These are phyloP conservation scores for Leucoraja ocellata DNA, from an alignment of 2,797 vertebrate genomes.

Conservation along the genomic window DNA sequence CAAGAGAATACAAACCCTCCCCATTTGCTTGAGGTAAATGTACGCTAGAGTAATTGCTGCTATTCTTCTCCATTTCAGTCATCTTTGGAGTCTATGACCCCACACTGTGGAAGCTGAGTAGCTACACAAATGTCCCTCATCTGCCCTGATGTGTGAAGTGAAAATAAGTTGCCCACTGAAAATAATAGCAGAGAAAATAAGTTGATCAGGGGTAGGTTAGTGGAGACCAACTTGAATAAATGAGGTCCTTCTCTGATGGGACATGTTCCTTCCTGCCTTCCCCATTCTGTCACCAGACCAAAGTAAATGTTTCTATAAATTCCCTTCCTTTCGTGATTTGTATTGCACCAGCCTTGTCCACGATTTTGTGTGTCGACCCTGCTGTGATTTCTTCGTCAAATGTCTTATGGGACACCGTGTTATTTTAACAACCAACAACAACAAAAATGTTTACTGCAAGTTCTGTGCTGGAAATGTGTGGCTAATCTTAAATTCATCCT, in stretches of 20 bases:
- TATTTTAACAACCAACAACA: not conserved
- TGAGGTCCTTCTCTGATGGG: not conserved
- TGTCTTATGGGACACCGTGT: not conserved
- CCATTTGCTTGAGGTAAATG: too few species aligned
- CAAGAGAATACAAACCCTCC: not conserved
- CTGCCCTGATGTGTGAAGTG: not conserved
- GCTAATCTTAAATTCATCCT: slow-evolving; percentile 10
- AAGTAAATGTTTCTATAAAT: not conserved
- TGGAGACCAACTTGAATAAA: not conserved
- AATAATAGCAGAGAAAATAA: not conserved
- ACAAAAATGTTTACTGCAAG: not conserved
- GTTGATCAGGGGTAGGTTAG: not conserved
- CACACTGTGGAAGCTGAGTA: too few species aligned
- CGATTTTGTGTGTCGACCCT: not conserved
- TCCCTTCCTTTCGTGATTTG: not conserved
- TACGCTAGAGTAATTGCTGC: too few species aligned
- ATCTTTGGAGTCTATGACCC: too few species aligned
- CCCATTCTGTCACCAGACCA: not conserved
- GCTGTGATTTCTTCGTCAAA: not conserved
- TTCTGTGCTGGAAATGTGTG: not conserved
- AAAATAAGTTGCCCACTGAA: not conserved
- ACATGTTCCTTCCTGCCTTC: not conserved
- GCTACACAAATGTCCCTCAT: too few species aligned
- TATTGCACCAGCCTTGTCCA: not conserved
- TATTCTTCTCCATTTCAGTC: too few species aligned